Percentiles rank a stretch among this genome's conserved stretches.
Conservation (phyloP, 2,113 vertebrate species). For the Neopipo cinnamomea region DNA sequence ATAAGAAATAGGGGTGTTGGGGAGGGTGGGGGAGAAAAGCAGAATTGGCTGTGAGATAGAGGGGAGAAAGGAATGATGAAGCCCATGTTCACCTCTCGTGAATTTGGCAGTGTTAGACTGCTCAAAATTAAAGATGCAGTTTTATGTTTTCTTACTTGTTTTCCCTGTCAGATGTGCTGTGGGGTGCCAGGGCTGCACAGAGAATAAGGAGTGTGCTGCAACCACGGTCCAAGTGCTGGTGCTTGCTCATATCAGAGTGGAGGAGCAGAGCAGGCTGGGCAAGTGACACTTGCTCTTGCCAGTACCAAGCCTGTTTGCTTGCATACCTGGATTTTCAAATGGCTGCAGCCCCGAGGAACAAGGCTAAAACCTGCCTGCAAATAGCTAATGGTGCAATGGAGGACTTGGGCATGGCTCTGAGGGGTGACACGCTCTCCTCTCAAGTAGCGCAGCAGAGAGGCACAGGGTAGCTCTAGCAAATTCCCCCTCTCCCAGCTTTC, state of each 20-base stretch:
- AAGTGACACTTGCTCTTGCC: background rate
- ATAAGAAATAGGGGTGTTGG: background rate
- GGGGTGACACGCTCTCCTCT: background rate
- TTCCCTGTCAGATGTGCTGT: background rate
- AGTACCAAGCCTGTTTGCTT: background rate
- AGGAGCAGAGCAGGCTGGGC: slow-evolving; percentile 17
- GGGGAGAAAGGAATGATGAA: background rate
- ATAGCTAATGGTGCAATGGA: background rate
- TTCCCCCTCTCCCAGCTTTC: background rate
- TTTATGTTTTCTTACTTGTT: background rate
- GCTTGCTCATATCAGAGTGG: background rate
- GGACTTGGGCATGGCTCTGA: background rate
- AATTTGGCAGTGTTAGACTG: background rate
- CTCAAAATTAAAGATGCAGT: background rate
- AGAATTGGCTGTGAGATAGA: background rate
- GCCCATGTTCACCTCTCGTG: background rate
- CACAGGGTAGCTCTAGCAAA: background rate
- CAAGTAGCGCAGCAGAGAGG: background rate
- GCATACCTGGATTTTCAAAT: background rate
- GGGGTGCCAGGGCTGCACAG: background rate
- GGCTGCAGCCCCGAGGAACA: background rate
- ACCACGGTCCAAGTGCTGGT: background rate
- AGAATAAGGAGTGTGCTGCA: background rate
- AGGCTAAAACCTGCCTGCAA: background rate
- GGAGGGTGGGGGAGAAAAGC: background rate